A percentile compares a stretch with the other conserved stretches of the same genome.
These are phyloP conservation scores for Dilophus febrilis DNA, from an alignment of 2,888 invertebrate species.

Conservation along the genomic window DNA sequence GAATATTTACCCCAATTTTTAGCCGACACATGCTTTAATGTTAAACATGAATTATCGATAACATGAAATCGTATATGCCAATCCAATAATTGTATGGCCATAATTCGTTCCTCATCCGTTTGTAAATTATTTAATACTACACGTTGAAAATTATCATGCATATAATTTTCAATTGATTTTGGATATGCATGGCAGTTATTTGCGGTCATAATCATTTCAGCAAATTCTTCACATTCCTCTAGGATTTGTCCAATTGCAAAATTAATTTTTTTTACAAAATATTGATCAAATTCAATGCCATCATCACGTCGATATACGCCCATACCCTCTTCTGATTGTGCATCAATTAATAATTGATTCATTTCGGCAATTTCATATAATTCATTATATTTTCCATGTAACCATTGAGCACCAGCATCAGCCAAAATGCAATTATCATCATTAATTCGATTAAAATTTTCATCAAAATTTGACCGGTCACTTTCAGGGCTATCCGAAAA, in stretches of 20 bases:
- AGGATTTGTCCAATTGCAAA: constrained; percentile 32
- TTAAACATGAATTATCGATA: constrained; percentile 43
- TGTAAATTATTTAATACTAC: constrained; percentile 24
- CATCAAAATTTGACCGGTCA: not conserved
- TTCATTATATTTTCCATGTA: constrained; percentile 27
- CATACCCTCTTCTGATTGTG: constrained; percentile 35
- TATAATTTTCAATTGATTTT: constrained; percentile 27
- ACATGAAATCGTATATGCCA: constrained; percentile 42
- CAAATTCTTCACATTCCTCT: constrained; percentile 32
- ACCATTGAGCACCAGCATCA: constrained; percentile 29
- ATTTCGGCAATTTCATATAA: constrained; percentile 22
- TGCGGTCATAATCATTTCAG: constrained; percentile 11
- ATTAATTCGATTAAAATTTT: not conserved
- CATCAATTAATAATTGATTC: constrained; percentile 16
- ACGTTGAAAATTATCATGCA: constrained; percentile 30
- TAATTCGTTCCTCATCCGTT: constrained; percentile 19
- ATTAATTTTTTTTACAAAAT: constrained; percentile 33
- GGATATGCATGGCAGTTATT: constrained; percentile 17
- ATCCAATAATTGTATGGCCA: constrained; percentile 35
- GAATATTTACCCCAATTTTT: constrained; percentile 39
- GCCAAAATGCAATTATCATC: constrained; percentile 12
- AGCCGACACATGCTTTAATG: constrained; percentile 36
- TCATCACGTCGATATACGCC: constrained; percentile 35
- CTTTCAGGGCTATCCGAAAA: too few species aligned
- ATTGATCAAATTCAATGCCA: constrained; percentile 29